Base-by-base conservation (phyloP, 2,888 invertebrate species). In the Elegia similella region DNA sequence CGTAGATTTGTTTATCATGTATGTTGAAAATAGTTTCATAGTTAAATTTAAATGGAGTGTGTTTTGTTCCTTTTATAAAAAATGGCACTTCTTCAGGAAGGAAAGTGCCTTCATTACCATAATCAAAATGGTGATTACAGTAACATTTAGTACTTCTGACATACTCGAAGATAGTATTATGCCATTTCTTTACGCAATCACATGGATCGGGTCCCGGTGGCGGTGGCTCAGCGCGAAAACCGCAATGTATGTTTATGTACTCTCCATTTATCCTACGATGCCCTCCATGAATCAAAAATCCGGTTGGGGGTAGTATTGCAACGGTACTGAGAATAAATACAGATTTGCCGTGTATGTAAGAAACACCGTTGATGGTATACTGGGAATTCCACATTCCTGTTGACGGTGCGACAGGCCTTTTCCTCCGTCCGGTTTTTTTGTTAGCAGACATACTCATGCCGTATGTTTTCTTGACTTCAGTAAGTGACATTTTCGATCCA, bases 221-320 rank as follows among this genome's bases (percentile, higher is more conserved):
- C 6, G 82, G 81, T 13, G 78, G 64, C 29, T 44, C 42, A 43
- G 71, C 82, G 30, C 81, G 76, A 60, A 71, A 76, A 62, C 90
- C 90, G 58, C 78, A 78, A 62, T 89, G 77, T 67, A 88, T 73
- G 59, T 80, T 87, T 34, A 88, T 69, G 52, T 47, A 64, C 59
- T 72, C 69, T 7, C 80, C 82, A 1, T 64, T 57, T 15, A 78
- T 50, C n/a, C 55, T 59, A 30, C 61, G 65, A 62, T 76, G 74
- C 1, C 90, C 90, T 12, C 90, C 88, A 60, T 90, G 84, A 61
- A 90, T 84, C n/a, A 87, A 65, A 0, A 84, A 78, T 38, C 88
- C 89, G 7, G 63, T 50, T 8, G 85, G 60, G 0, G 86, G 85
- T 53, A 84, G 63, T 57, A 80, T 68, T 32, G 71, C 63, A 16